phyloP scores from a whole-genome alignment of 2,797 vertebrate species.

The Pachyuromys duprasi region DNA sequence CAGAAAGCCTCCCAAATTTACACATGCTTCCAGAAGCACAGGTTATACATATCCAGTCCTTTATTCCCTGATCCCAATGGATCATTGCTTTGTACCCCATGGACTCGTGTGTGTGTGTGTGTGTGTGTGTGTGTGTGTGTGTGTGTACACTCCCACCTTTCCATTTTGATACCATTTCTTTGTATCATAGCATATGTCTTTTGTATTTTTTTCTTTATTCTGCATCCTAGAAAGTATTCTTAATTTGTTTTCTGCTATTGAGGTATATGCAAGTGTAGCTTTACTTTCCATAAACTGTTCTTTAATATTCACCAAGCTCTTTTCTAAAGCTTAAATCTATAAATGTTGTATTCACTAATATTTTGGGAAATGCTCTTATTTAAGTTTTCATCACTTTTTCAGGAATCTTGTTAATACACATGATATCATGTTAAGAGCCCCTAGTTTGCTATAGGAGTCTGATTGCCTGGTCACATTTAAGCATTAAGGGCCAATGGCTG shows the following conservation, averaged over 20 bases:
- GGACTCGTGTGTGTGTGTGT: too few relatives aligned
- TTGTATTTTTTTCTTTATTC: conserved; percentile 28
- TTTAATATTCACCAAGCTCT: conserved; percentile 32
- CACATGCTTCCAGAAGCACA: background rate
- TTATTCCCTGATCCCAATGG: background rate
- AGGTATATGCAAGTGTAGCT: background rate
- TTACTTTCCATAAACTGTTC: background rate
- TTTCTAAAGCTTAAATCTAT: background rate
- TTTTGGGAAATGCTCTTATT: conserved; percentile 40
- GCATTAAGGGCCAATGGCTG: background rate
- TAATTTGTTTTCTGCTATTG: conserved; percentile 47
- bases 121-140: too few relatives aligned
- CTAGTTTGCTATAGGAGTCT: background rate
- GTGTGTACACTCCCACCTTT: too few relatives aligned
- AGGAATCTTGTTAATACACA: background rate
- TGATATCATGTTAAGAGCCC: background rate
- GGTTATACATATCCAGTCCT: background rate
- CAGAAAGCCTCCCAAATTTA: background rate
- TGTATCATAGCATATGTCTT: background rate
- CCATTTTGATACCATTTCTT: background rate
- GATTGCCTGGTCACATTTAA: background rate
- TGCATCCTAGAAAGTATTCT: background rate
- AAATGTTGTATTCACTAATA: background rate
- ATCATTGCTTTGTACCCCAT: background rate
- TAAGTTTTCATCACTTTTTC: conserved; percentile 37